phyloP scores from a whole-genome alignment of 1,140 invertebrate genomes.

The Macrostomum lignano region DNA sequence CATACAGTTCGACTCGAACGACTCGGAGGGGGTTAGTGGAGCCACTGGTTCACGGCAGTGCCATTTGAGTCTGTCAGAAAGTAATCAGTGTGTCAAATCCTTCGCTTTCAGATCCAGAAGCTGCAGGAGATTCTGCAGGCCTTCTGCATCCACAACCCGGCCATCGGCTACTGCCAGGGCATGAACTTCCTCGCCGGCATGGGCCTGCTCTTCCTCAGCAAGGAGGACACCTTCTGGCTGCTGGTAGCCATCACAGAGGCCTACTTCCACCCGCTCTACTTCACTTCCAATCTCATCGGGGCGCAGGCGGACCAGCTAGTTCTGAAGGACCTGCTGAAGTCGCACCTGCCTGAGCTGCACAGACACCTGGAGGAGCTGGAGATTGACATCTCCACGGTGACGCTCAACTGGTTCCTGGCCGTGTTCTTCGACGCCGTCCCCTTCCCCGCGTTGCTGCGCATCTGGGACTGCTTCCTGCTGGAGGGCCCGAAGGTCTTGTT shows the following conservation, averaged over 20 bases:
- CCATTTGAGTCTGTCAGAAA: constrained; percentile 5
- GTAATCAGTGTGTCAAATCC: no score
- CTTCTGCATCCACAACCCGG: constrained; percentile 30
- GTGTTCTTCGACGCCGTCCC: constrained; percentile 33
- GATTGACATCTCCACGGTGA: constrained; percentile 31
- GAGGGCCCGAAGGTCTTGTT: constrained; percentile 27
- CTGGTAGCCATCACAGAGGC: no score
- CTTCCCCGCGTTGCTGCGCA: constrained; percentile 29
- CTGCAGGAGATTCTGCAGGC: constrained; percentile 29
- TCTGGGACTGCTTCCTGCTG: no score
- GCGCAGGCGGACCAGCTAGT: no score
- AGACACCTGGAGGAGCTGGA: constrained; percentile 28
- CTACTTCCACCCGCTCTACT: constrained; percentile 29
- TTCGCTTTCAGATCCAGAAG: constrained; percentile 24
- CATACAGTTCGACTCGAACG: constrained; percentile 27
- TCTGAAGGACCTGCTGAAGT: constrained; percentile 27
- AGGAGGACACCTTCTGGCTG: constrained; percentile 33
- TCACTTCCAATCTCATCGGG: constrained; percentile 30
- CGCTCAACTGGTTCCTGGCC: constrained; percentile 33
- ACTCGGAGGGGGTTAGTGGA: constrained; percentile 28
- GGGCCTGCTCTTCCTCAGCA: constrained; percentile 28
- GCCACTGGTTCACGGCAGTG: no score
- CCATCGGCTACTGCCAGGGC: constrained; percentile 32
- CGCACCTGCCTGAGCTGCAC: constrained; percentile 25
- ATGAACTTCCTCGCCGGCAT: constrained; percentile 34